Conservation (phyloP, 2,797 vertebrate genomes). For the Eospalax fontanierii region DNA sequence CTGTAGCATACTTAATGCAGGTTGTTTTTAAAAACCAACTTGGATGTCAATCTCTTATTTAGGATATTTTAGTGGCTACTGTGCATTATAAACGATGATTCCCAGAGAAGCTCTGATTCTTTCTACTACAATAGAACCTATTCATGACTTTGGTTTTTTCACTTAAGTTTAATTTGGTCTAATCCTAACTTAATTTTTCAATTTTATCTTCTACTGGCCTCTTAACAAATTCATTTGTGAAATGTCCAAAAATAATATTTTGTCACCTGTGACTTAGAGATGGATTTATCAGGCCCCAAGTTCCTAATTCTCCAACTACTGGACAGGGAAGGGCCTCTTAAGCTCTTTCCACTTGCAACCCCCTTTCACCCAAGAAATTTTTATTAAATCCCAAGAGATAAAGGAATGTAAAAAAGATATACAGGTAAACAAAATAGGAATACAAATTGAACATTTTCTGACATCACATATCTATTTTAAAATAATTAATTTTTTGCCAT, state of each 20-base stretch:
- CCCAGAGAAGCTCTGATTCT: slow-evolving; percentile 22
- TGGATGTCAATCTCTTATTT: background rate
- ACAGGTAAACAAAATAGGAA: background rate
- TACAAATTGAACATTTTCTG: background rate
- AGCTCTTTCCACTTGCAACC: background rate
- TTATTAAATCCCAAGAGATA: background rate
- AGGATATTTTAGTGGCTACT: slow-evolving; percentile 15
- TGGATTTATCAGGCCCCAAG: background rate
- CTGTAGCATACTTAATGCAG: background rate
- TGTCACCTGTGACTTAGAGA: background rate
- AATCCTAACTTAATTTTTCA: slow-evolving; percentile 49
- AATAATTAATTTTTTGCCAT: background rate
- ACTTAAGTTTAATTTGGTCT: slow-evolving; percentile 11
- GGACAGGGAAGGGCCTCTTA: background rate
- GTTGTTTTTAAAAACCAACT: slow-evolving; percentile 5
- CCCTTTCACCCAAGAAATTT: background rate
- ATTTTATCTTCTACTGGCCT: slow-evolving; percentile 44
- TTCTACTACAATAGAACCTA: background rate
- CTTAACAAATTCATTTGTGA: slow-evolving; percentile 32
- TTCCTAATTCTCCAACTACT: background rate
- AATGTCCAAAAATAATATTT: slow-evolving; percentile 5
- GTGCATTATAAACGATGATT: slow-evolving; percentile 34
- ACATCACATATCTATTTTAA: background rate
- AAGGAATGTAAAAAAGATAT: background rate
- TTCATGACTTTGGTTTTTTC: slow-evolving; percentile 48